Evolutionary conservation across 2,113 vertebrate genomes (phyloP).

Genomic region (Thalassoma bifasciatum): DNA sequence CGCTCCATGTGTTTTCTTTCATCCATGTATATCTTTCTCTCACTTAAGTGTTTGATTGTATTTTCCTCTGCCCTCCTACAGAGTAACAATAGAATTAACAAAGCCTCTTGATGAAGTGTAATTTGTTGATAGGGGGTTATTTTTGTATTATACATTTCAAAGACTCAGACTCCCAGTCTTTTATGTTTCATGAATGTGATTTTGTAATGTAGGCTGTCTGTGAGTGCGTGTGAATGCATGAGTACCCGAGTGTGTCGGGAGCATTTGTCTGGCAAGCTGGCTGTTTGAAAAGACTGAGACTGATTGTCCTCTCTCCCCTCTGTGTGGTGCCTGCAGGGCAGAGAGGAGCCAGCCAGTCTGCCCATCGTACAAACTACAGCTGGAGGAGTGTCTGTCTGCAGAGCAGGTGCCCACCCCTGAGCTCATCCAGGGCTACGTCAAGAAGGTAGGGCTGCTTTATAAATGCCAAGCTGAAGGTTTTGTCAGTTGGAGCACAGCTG

Average conservation of each 20-base stretch:
- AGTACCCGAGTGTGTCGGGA: not conserved
- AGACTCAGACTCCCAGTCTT: not conserved
- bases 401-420: conserved; percentile 88
- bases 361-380: conserved; percentile 88
- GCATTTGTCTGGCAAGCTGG: conserved; percentile 18
- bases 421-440: conserved; percentile 93
- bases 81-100: conserved; percentile 51
- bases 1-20: conserved; percentile 47
- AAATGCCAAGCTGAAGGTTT: conserved; percentile 28
- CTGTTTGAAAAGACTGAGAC: conserved; percentile 33
- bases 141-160: not conserved
- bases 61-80: conserved; percentile 44
- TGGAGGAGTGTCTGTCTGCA: conserved; percentile 89
- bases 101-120: conserved; percentile 46
- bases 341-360: conserved; percentile 77
- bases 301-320: conserved; percentile 42
- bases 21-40: conserved; percentile 55
- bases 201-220: conserved; percentile 13
- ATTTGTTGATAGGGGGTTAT: conserved; percentile 44
- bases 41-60: conserved; percentile 58
- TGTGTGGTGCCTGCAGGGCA: conserved; percentile 65
- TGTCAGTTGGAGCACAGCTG: conserved; percentile 27
- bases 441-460: conserved; percentile 86
- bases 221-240: conserved; percentile 24
- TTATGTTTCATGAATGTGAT: conserved; percentile 26